phyloP scores from a whole-genome alignment of 2,888 invertebrate species.

The Agriopis aurantiaria region DNA sequence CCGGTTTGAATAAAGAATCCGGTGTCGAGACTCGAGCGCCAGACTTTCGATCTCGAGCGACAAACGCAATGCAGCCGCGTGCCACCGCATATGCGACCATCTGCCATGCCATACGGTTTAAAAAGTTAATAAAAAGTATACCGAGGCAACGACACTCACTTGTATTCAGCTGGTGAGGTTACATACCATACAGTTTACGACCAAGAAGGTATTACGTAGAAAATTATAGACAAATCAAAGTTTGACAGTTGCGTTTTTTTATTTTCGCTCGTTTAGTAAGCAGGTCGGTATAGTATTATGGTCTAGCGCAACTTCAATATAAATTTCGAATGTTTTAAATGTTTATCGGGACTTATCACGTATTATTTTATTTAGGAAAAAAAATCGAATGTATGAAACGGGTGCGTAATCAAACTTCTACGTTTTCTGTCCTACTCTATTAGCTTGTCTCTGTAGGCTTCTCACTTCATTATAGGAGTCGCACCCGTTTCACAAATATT shows the following conservation, averaged over 20 bases:
- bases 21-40: background rate
- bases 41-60: slow-evolving; percentile 27
- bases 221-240: background rate
- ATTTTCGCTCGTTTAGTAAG: background rate
- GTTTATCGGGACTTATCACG: too few species aligned
- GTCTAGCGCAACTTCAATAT: too few species aligned
- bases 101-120: slow-evolving; percentile 33
- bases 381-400: too few species aligned
- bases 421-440: too few species aligned
- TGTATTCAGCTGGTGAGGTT: slow-evolving; percentile 6
- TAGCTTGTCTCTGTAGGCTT: too few species aligned
- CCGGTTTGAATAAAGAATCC: slow-evolving; percentile 28
- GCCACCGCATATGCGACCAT: slow-evolving; percentile 25
- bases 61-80: slow-evolving; percentile 26
- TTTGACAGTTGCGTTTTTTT: background rate
- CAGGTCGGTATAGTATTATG: too few species aligned
- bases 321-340: too few species aligned
- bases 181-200: background rate
- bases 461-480: too few species aligned
- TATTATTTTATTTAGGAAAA: too few species aligned
- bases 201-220: background rate
- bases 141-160: slow-evolving; percentile 45
- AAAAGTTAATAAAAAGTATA: slow-evolving; percentile 42
- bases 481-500: too few species aligned
- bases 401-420: too few species aligned